phyloP scores from a whole-genome alignment of 2,888 invertebrate genomes.

The Clistopyga incitator region DNA sequence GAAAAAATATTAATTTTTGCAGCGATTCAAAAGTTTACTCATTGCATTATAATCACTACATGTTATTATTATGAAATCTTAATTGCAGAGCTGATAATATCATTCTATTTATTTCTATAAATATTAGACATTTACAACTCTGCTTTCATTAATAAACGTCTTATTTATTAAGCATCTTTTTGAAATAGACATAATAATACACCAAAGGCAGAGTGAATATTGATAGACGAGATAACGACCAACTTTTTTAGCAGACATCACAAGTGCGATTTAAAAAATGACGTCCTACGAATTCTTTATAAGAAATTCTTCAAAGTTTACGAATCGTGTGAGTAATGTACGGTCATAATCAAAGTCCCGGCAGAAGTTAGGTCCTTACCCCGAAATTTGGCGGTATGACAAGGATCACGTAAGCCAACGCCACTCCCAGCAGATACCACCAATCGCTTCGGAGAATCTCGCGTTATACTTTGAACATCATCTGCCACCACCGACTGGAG shows the following conservation, averaged over 20 bases:
- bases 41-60: too few relatives aligned
- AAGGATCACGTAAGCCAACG: slow-evolving; percentile 11
- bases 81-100: too few relatives aligned
- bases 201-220: not conserved
- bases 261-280: not conserved
- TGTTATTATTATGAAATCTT: too few relatives aligned
- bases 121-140: too few relatives aligned
- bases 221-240: not conserved
- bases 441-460: slow-evolving; percentile 4
- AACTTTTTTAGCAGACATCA: not conserved
- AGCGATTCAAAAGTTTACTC: too few relatives aligned
- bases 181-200: not conserved
- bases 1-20: too few relatives aligned
- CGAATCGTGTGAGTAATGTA: not conserved
- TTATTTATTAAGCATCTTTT: not conserved
- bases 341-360: not conserved
- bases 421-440: not conserved
- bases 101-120: too few relatives aligned
- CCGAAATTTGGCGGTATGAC: slow-evolving; percentile 4
- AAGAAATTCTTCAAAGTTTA: not conserved
- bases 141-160: too few relatives aligned
- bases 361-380: not conserved
- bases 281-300: not conserved
- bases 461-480: not conserved
- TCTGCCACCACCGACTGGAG: not conserved